Percentiles rank a stretch among this genome's conserved stretches.
Conservation (phyloP, 2,888 invertebrate species). For the Dyspetes luteomarginatus region DNA sequence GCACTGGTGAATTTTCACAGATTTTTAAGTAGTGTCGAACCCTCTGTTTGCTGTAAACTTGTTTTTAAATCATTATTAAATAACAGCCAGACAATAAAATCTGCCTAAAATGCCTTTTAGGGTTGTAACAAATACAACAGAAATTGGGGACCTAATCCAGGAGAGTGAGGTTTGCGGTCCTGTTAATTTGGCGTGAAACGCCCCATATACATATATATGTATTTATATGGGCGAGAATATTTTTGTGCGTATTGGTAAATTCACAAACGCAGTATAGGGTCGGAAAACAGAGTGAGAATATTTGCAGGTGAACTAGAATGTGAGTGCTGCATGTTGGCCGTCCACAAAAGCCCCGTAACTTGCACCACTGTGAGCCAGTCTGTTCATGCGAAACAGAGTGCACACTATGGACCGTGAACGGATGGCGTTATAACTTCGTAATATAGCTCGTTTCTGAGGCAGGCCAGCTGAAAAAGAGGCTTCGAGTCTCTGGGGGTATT, state of each 20-base stretch:
- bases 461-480: neutral
- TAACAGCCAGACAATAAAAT: no score
- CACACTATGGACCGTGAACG: neutral
- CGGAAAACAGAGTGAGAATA: conserved; percentile 38
- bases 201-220: neutral
- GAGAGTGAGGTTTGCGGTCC: no score
- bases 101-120: no score
- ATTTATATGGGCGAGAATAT: no score
- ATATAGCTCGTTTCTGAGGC: neutral
- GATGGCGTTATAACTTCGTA: conserved; percentile 19
- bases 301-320: conserved; percentile 17
- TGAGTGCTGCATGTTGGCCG: conserved; percentile 14
- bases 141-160: no score
- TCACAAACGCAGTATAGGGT: conserved; percentile 14
- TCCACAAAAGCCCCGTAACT: conserved; percentile 23
- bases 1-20: no score
- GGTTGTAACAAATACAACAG: no score
- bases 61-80: no score
- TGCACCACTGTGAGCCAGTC: conserved; percentile 5
- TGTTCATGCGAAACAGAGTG: neutral
- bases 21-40: no score
- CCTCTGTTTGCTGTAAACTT: no score
- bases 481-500: neutral
- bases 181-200: conserved; percentile 16
- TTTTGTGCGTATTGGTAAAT: neutral